Evolutionary conservation across 2,888 invertebrate species (phyloP), one percentile per base, ranked within the genome.

Genomic region (Tenthredo scrophulariae): DNA sequence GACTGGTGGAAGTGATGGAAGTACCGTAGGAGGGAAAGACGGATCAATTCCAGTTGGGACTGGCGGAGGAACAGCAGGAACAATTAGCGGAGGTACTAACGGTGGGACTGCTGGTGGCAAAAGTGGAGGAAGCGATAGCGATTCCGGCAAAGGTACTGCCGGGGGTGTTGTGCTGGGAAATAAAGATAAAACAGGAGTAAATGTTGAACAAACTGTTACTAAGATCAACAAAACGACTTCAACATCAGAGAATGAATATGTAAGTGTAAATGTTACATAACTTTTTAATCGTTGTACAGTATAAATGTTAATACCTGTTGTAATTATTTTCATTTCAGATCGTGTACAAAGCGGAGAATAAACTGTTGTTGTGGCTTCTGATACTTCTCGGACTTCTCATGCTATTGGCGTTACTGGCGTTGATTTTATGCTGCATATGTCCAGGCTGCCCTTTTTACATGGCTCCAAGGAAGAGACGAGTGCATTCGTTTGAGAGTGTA

Each of bases 371-470:
- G 91, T 98, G 98, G 98, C 92, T 98, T 33, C 94, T 98, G 83
- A 96, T 98, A 88, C 93, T 97, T 22, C 93, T 98, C 86, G 96
- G 97, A 77, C 95, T 98, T 43, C 93, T 98, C 86, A 95, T 97
- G 88, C 95, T 97, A 0, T 90, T 97, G 43, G 95, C 96, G 15
- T 95, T 97, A 87, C 93, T 97, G 85, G 94, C 96, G 84, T 94
- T 97, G 79, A 95, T 98, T 87, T 94, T 97, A 86, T 98, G 98
- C 93, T 97, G 97, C 91, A 96, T 97, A 87, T 97, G 97, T 91
- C 96, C 97, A 89, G 96, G 97, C 90, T 97, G 97, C 91, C 97
- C 97, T n/a, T 95, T 97, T 83, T 97, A 97, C 90, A 96, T 96
- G 94, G 96, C 96, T 84, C 95, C 96, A 83, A 96, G 97, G 50